Evolutionary conservation across 2,888 invertebrate genomes (phyloP).

Genomic region (Entomobrya multifasciata): DNA sequence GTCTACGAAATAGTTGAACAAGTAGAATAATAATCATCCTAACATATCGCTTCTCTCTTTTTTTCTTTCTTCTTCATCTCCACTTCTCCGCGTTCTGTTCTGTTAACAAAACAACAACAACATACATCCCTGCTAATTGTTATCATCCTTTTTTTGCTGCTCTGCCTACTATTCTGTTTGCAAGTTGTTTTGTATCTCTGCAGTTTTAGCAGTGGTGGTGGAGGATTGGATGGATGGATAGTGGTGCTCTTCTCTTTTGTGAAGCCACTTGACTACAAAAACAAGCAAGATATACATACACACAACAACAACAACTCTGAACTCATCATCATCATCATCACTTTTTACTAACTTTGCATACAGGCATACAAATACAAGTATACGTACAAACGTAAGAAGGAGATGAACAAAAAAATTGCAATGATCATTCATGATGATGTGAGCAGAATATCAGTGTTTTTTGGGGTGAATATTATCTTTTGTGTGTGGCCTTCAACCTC

Average conservation of each 20-base stretch:
- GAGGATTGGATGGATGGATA: not conserved
- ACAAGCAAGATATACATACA: not conserved
- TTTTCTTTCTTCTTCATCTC: not conserved
- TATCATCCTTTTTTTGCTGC: not conserved
- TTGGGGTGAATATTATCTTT: not conserved
- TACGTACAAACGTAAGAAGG: not conserved
- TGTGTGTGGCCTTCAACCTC: conserved; percentile 1
- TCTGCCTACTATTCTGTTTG: not conserved
- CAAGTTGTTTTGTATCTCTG: too few species aligned
- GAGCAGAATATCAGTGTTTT: too few species aligned
- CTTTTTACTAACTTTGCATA: not conserved
- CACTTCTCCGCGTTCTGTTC: not conserved
- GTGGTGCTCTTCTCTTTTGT: not conserved
- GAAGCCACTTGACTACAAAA: too few species aligned
- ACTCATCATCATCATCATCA: too few species aligned
- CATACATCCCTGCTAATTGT: conserved; percentile 8
- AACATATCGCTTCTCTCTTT: not conserved
- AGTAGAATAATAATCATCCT: not conserved
- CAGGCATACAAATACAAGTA: not conserved
- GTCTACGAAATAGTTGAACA: too few species aligned
- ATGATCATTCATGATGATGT: not conserved
- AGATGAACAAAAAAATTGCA: not conserved
- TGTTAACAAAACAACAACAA: not conserved
- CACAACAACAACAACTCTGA: not conserved
- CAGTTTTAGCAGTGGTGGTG: too few species aligned